Evolutionary conservation across 92 coral and sea anemone species (phyloP), one percentile per base, ranked within the genome.

Genomic region (Parazoanthus swiftii): DNA sequence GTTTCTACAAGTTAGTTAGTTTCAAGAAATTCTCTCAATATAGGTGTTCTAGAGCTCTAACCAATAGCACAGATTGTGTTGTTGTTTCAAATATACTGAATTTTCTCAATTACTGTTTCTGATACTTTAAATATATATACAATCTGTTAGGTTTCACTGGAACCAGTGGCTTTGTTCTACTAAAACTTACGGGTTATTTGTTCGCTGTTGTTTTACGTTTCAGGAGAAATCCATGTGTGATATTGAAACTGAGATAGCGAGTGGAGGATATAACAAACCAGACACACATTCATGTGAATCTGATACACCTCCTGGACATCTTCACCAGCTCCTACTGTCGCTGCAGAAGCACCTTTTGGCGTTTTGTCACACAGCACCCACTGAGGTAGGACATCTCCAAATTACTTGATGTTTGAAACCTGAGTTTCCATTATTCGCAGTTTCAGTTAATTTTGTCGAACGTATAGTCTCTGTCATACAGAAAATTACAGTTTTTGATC

Each of bases 321-420:
- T 94, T 18, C 94, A 83, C 21, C 92, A 95, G 81, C 89, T 93
- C 51, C 59, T 93, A 15, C 70, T 95, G 78, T 94, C 92, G 18
- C 88, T 95, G 44, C 96, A 93, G 85, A 95, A 95, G 81, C 96
- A 95, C 90, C 85, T 93, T 83, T 82, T 94, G 86, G 95, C 94
- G 46, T 93, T 89, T 79, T 94, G 98, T 84, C 91, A 88, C 56
- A 89, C 82, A 38, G 50, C 91, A 58, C 83, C 90, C 42, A 6
- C 86, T 77, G 63, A 76, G 59, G 92, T 89, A 43, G 80, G 36
- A 74, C 29, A 14, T 25, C 37, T 72, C 18, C 5, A 39, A 37
- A 13, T 73, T 67, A 44, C 46, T 82, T 25, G 71, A 25, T 81
- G 6, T 8, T 18, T 81, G n/a, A 21, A 76, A 11, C 56, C 11